Conservation (phyloP, 2,888 invertebrate genomes). For the Brenthis hecate region DNA sequence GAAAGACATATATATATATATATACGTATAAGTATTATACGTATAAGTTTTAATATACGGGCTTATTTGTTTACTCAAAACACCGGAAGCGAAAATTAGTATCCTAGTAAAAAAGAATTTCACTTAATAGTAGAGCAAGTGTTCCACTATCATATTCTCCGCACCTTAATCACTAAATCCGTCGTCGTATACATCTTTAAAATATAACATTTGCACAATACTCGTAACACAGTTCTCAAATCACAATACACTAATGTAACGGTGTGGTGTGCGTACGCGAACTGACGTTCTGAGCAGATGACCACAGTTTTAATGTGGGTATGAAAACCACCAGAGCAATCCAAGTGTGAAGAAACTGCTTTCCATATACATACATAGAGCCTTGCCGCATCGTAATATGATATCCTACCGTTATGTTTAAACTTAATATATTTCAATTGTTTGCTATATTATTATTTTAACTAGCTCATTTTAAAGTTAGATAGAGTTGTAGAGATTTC, state of each 20-base stretch:
- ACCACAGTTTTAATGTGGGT: conserved; percentile 39
- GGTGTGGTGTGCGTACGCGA: conserved; percentile 33
- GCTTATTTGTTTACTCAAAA: too few species aligned
- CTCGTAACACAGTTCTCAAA: conserved; percentile 12
- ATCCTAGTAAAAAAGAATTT: background rate
- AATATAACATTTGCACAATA: conserved; percentile 3
- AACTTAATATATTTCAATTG: conserved; percentile 7
- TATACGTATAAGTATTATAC: too few species aligned
- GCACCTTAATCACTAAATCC: conserved; percentile 37
- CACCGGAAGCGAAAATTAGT: too few species aligned
- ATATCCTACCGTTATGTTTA: conserved; percentile 31
- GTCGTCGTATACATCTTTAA: conserved; percentile 28
- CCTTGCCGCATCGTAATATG: conserved; percentile 34
- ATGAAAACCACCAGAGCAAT: conserved; percentile 50
- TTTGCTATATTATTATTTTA: background rate
- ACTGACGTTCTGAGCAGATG: conserved; percentile 35
- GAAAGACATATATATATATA: too few species aligned
- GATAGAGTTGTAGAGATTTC: background rate
- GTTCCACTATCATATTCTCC: background rate
- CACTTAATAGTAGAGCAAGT: background rate
- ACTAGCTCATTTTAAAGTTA: background rate
- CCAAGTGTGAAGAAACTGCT: conserved; percentile 41
- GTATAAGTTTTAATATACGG: too few species aligned
- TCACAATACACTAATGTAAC: conserved; percentile 25
- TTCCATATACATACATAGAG: conserved; percentile 33